Conservation (phyloP, 2,797 vertebrate species). For the Peromyscus nudipes region DNA sequence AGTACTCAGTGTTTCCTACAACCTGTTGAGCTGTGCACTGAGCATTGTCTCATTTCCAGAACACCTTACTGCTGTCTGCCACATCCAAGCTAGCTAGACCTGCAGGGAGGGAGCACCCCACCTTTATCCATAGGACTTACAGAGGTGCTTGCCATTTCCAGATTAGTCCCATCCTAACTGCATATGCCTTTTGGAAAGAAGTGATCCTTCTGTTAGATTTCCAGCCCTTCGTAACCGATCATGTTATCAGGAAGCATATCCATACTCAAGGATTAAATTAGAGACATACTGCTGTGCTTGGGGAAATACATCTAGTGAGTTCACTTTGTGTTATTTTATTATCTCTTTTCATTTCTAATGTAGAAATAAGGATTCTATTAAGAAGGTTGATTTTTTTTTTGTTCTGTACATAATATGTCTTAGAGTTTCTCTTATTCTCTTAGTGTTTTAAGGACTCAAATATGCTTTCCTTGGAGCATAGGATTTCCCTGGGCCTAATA, state of each 20-base stretch:
- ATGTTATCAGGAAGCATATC: background rate
- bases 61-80: background rate
- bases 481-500: background rate
- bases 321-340: background rate
- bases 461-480: background rate
- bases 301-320: slow-evolving; percentile 21
- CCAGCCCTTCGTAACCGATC: background rate
- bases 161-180: background rate
- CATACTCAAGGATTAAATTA: background rate
- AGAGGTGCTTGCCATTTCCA: fast-evolving
- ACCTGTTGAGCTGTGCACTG: background rate
- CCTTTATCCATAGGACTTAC: background rate
- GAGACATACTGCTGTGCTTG: background rate
- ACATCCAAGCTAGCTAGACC: background rate
- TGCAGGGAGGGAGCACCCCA: background rate
- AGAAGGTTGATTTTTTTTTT: background rate
- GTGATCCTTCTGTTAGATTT: background rate
- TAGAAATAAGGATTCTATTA: background rate
- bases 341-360: background rate
- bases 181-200: background rate
- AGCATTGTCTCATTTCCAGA: background rate
- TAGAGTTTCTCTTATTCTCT: background rate
- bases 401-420: background rate
- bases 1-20: background rate
- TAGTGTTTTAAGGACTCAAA: background rate